A percentile compares a stretch with the other conserved stretches of the same genome.
Conservation (phyloP, 2,888 invertebrate genomes). For the Cheilosia pagana region DNA sequence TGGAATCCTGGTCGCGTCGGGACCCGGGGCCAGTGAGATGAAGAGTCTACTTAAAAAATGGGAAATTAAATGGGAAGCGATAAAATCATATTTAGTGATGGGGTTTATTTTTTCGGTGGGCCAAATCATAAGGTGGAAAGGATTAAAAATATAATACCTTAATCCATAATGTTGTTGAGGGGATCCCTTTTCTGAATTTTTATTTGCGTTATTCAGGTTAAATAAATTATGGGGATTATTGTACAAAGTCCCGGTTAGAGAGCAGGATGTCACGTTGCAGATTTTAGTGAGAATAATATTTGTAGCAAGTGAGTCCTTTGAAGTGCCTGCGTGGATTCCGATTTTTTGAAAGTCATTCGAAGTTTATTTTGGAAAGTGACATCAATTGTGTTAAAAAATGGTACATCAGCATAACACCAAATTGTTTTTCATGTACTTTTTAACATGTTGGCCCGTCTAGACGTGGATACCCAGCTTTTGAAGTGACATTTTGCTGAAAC, state of each 20-base stretch:
- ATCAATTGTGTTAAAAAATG: too few species aligned
- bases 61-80: conserved; percentile 52
- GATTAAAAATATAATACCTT: conserved; percentile 15
- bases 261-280: too few species aligned
- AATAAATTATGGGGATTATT: conserved; percentile 24
- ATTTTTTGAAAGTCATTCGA: too few species aligned
- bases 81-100: conserved; percentile 25
- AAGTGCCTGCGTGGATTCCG: too few species aligned
- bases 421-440: too few species aligned
- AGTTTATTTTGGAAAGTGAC: too few species aligned
- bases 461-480: too few species aligned
- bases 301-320: too few species aligned
- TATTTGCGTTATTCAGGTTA: background rate
- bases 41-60: background rate
- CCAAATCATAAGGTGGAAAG: conserved; percentile 32
- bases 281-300: too few species aligned
- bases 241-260: background rate
- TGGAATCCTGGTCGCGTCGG: background rate
- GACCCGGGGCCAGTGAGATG: background rate
- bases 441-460: too few species aligned
- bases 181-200: conserved; percentile 18
- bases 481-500: too few species aligned
- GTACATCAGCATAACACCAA: too few species aligned
- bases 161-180: background rate
- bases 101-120: background rate